Conservation (phyloP, 2,888 invertebrate genomes). For the Eupithecia vulgata region DNA sequence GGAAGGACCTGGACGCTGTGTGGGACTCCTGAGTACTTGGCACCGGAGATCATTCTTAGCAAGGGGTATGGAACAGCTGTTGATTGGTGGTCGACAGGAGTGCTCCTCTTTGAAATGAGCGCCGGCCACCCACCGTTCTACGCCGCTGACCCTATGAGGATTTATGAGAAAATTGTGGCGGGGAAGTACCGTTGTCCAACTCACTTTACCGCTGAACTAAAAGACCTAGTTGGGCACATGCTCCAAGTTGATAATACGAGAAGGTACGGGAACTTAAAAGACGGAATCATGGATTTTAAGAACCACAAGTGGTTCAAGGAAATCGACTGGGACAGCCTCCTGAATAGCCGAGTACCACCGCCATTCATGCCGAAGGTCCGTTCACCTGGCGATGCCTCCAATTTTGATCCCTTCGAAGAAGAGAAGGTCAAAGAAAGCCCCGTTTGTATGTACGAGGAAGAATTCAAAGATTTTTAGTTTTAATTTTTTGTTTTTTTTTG, state of each 20-base stretch:
- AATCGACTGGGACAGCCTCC: slow-evolving; percentile 94
- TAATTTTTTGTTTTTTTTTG: slow-evolving; percentile 22
- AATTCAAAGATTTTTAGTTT: slow-evolving; percentile 87
- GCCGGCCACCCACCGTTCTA: slow-evolving; percentile 97
- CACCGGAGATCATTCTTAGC: slow-evolving; percentile 95
- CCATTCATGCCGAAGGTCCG: slow-evolving; percentile 85
- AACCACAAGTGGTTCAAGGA: slow-evolving; percentile 95
- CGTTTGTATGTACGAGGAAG: slow-evolving; percentile 83
- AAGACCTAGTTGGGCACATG: slow-evolving; percentile 91
- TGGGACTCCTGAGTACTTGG: slow-evolving; percentile 98
- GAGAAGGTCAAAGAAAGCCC: slow-evolving; percentile 80
- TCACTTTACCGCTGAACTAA: slow-evolving; percentile 91
- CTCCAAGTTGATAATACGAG: slow-evolving; percentile 84
- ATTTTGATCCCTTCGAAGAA: slow-evolving; percentile 88
- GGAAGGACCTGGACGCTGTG: slow-evolving; percentile 95
- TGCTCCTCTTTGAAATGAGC: slow-evolving; percentile 94
- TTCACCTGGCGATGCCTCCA: slow-evolving; percentile 87
- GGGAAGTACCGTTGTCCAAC: slow-evolving; percentile 94
- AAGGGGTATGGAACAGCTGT: slow-evolving; percentile 96
- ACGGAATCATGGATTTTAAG: slow-evolving; percentile 95
- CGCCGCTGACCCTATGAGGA: slow-evolving; percentile 95
- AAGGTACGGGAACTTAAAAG: slow-evolving; percentile 94
- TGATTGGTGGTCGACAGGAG: slow-evolving; percentile 98
- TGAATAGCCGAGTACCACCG: slow-evolving; percentile 88
- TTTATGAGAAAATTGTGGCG: slow-evolving; percentile 96